A percentile compares a stretch with the other conserved stretches of the same genome.
These are phyloP conservation scores for Cephus cinctus DNA, from an alignment of 1,140 invertebrate species.

Conservation along the genomic window DNA sequence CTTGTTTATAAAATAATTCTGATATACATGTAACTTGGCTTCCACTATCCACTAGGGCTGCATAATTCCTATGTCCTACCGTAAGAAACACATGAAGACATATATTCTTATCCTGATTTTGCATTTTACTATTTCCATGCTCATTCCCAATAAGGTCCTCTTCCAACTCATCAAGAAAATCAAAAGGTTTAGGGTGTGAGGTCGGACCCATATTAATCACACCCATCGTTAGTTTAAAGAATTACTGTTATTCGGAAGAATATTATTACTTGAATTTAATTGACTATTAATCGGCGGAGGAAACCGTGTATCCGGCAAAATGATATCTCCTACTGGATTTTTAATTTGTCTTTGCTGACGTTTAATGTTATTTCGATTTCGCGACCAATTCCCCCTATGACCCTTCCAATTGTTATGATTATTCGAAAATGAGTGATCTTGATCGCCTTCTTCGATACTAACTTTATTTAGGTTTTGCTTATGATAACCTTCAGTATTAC, in stretches of 20 bases:
- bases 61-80: not conserved
- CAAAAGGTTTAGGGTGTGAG: slow-evolving; percentile 2
- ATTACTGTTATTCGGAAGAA: not conserved
- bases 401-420: too few relatives aligned
- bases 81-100: slow-evolving; percentile 4
- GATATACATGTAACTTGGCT: slow-evolving; percentile 24
- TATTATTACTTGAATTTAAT: too few relatives aligned
- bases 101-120: not conserved
- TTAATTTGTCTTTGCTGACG: not conserved
- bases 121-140: not conserved
- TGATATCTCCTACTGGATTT: too few relatives aligned
- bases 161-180: slow-evolving; percentile 12
- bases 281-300: not conserved
- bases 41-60: slow-evolving; percentile 17
- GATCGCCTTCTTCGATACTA: too few relatives aligned
- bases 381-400: not conserved
- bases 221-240: slow-evolving; percentile 17
- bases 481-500: not conserved
- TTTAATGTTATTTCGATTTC: not conserved
- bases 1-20: slow-evolving; percentile 16
- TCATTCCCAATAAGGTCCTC: slow-evolving; percentile 6
- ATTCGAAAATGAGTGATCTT: not conserved
- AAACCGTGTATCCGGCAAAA: not conserved
- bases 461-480: not conserved
- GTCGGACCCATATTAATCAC: slow-evolving; percentile 9